phyloP scores from a whole-genome alignment of 2,113 vertebrate genomes.

The Cervus canadensis region DNA sequence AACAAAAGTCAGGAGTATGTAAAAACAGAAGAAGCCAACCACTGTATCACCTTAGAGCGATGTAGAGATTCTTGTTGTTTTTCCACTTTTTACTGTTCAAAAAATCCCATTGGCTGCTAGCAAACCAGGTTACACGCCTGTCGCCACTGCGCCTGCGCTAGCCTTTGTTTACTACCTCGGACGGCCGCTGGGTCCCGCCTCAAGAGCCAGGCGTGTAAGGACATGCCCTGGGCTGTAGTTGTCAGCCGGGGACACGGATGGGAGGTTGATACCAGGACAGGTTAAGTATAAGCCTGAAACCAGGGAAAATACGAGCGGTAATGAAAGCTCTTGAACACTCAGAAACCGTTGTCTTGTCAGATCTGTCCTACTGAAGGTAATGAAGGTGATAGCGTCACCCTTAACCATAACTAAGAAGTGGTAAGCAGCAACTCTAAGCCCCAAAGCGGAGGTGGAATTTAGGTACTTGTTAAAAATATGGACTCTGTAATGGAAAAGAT shows the following conservation, averaged over 20 bases:
- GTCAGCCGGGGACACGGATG: background rate
- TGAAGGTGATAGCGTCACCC: background rate
- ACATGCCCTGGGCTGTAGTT: rapidly evolving
- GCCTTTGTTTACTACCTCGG: background rate
- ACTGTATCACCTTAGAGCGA: background rate
- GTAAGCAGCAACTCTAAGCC: background rate
- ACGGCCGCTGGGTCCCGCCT: rapidly evolving
- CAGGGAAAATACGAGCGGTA: background rate
- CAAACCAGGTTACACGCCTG: rapidly evolving
- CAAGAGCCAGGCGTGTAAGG: rapidly evolving
- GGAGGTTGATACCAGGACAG: background rate
- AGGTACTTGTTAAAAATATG: background rate
- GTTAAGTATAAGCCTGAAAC: background rate
- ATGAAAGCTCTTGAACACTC: background rate
- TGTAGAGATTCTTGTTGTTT: background rate
- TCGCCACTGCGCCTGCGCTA: constrained; percentile 1
- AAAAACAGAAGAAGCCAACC: background rate
- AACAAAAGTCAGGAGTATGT: background rate
- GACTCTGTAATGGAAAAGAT: background rate
- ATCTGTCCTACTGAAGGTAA: background rate
- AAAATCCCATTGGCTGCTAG: background rate
- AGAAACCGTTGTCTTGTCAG: background rate
- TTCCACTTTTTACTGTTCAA: background rate
- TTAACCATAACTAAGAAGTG: background rate
- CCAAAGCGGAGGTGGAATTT: background rate